Evolutionary conservation across 2,888 invertebrate genomes (phyloP), one percentile per base, ranked within the genome.

Genomic region (Caenorhabditis sinica): DNA sequence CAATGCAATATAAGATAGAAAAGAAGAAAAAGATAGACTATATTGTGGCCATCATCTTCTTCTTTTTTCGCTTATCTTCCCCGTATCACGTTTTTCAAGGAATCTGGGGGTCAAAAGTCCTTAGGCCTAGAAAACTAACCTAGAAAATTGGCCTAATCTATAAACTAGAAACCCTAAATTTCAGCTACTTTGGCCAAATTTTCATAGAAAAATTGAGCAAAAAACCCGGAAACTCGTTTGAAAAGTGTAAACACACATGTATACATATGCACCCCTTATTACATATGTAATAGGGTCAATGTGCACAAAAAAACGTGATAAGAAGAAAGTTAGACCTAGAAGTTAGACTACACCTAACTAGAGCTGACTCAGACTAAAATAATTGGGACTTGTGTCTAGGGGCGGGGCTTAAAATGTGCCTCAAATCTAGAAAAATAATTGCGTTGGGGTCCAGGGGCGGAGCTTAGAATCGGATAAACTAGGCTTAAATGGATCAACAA

Each of bases 31-130:
- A 13, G 25, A 45, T 11, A 20, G 61, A 61, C 69, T 60, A 60
- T 61, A 77, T 68, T 51, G 58, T 73, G 73, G 73, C 73, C 73
- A 40, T 40, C 13, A 40, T 36, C 33, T 36, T 36, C 33, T 36
- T 36, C 4, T 36, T 36, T 9, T 36, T n/a, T n/a, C n/a, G 5
- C 33, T 36, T 36, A 36, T 36, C 33, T 36, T n/a, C n/a, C n/a
- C n/a, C n/a, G 33, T 40, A 69, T 56, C 69, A 56, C 69, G 53
- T 69, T 56, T 69, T 56, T 56, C 36, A 20, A 51, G 20, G 3
- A 13, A 25, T 8, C 20, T 20, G 3, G 15, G 40, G 43, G 43
- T 43, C 63, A 63, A 23, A 63, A 15, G 63, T 63, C 33, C 36
- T 36, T 30, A 23, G 23, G n/a, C 3, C 20, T 0, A n/a, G 2